Base-by-base conservation (phyloP, 2,113 vertebrate genomes). In the Copsychus sechellarum region DNA sequence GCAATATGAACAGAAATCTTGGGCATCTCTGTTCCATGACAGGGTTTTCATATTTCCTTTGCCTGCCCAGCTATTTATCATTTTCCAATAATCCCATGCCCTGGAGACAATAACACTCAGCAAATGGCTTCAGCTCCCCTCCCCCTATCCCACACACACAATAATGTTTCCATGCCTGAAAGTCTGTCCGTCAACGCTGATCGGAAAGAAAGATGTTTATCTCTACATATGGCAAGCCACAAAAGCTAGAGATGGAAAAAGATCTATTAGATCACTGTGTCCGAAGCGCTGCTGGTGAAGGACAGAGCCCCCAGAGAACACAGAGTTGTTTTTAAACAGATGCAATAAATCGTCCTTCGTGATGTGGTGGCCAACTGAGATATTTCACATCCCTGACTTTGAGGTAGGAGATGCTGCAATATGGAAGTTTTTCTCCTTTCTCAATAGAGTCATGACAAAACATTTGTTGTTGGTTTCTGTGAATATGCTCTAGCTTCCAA, bases 81-180 rank as follows among this genome's bases (percentile, higher is more conserved):
- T 98, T 98, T 99, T 99, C 98, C 98, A 98, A 99, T 99, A 99
- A 98, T 98, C 96, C 96, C 70, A 62, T 92, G 86, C 97, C 98
- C 98, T 93, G 95, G 91, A 97, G 98, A 98, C 98, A 98, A 38
- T 97, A 97, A 94, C 88, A 96, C 84, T 95, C 84, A 95, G 90
- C 90, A 89, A 93, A 97, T 85, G 86, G 94, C 94, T 91, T 77
- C 38, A 50, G 70, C 42, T 84, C 69, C 86, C 88, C 82, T 92
- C 81, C 92, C 77, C 88, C 80, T 42, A 3, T 38, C 84, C 72
- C 72, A 34, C 71, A 61, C 69, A 61, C 91, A 88, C 94, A 96
- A 91, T 95, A 94, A 94, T 69, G 71, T 93, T 94, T 93, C 88
- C 95, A 81, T 76, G 95, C 96, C 90, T 91, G 56, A 86, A 97